Evolutionary conservation across 1,140 invertebrate genomes (phyloP), one percentile per base, ranked within the genome.

Genomic region (Babylonia areolata): DNA sequence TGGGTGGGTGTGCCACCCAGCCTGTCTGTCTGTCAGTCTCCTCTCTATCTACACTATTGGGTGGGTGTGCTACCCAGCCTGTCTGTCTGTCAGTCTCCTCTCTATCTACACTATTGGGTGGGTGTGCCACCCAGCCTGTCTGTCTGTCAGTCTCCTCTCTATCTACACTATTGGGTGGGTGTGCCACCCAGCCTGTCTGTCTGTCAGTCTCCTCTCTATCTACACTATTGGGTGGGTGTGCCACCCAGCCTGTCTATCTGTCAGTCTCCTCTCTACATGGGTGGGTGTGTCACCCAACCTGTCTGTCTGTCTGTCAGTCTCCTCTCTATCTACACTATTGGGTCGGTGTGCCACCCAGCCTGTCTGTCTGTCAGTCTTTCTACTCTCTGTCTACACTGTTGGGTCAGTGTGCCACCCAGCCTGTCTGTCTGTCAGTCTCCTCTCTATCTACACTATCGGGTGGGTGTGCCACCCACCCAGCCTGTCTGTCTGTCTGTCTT

Each of bases 311-410:
- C 17, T 51, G 9, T 51, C 46, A 51, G 2, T n/a, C n/a, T n/a
- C n/a, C n/a, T n/a, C n/a, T n/a, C n/a, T n/a, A 96, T 99, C 87
- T 99, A 99, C 95, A 98, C 97, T 46, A 95, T 99, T 90, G 98
- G 93, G 93, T 94, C 85, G 75, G 90, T 40, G 28, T n/a, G n/a
- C n/a, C n/a, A n/a, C n/a, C n/a, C n/a, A 12, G n/a, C 9, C 46
- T 51, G 46, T 3, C 17, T 51, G 9, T 51, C 17, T 51, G 9
- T 51, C 17, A 12, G 9, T 51, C 46, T 12, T n/a, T n/a, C n/a
- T n/a, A n/a, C n/a, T n/a, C n/a, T n/a, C n/a, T n/a, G 2, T 99
- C 87, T 99, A 99, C 95, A 98, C 97, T 46, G 95, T 99, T 90
- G 98, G 93, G 93, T 94, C 85, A 71, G 90, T 40, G 28, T 51